Evolutionary conservation across 2,113 vertebrate species (phyloP), one percentile per base, ranked within the genome.

Genomic region (Aspidoscelis tigris): DNA sequence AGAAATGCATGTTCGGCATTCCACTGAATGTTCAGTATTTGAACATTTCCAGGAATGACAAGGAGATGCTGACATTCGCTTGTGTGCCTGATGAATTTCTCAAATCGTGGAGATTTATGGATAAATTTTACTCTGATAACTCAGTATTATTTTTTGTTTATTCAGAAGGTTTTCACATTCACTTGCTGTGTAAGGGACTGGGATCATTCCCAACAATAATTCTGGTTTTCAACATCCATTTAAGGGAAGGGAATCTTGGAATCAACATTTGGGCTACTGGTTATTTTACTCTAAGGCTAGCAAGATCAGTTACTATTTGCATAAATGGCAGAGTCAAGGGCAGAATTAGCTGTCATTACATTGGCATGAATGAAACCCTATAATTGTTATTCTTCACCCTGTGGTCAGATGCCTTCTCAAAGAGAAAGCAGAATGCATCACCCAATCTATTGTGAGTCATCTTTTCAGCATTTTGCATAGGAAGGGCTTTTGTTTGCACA

Each of bases 401-500:
- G 84, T 84, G 83, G 81, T 94, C 90, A 88, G 82, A 89, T 89
- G 78, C 89, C 65, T 93, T 90, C 88, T 93, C 87, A 21, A 43
- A 85, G 71, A 70, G 50, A 61, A 72, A 72, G 88, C 87, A 88
- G 53, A 89, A 89, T 88, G 88, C 85, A 86, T 70, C 85, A 79
- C 90, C 89, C 87, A 92, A 20, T 86, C n/a, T n/a, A 0, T 86
- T 88, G 84, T 2, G 0, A 58, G 80, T 86, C 80, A 86, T 89
- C 91, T 82, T 85, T 91, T 94, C 89, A 41, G 88, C 85, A 83
- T 79, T 80, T 89, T 89, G 89, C 89, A 43, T 90, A 87, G 88
- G 71, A 80, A 76, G 12, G 47, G 64, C 90, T 92, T 94, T 93
- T 94, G 91, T 93, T 90, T 92, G 84, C 84, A 91, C 87, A 86